Evolutionary conservation across 2,113 vertebrate genomes (phyloP), one percentile per base, ranked within the genome.

Genomic region (Scomber japonicus): DNA sequence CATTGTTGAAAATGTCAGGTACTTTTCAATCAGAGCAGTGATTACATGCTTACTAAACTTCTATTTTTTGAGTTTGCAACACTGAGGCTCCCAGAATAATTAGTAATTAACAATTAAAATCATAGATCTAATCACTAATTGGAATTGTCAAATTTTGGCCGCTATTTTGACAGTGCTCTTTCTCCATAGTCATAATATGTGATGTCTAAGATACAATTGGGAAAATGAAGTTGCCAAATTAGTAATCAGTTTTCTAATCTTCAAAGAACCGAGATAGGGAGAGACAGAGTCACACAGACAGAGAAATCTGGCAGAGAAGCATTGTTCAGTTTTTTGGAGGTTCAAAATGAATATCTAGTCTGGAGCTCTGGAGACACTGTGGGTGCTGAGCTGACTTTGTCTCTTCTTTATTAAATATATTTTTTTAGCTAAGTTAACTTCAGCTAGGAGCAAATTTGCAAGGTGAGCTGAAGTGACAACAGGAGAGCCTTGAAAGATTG

Each of bases 201-300:
- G 24, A 27, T 27, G 24, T 27, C 2, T 48, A 27, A 57, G 75
- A 86, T 75, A 63, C 24, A 60, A 82, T n/a, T 75, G 71, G 69
- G 61, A 64, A 77, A 80, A 88, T 78, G 2, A 71, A 78, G 66
- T 68, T 81, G 46, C 78, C 35, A 82, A 82, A 67, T 86, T 80
- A 24, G 64, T 57, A 62, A 80, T 88, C 59, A 68, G 80, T 78
- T 86, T 83, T 61, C 19, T 73, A 55, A 40, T 74, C 79, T 82
- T 89, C 75, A 85, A 89, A 87, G 79, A 75, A 65, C 11, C 51
- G 66, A 61, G 71, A 35, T 7, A 16, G 11, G 53, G 50, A 45
- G 6, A 6, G 24, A 24, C 15, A 35, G 0, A 11, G 46, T 19
- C 35, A 9, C 14, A 21, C 8, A 35, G 51, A 15, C 12, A 12